Base-by-base conservation (phyloP, 2,113 vertebrate genomes). In the Sphaerodactylus townsendi region DNA sequence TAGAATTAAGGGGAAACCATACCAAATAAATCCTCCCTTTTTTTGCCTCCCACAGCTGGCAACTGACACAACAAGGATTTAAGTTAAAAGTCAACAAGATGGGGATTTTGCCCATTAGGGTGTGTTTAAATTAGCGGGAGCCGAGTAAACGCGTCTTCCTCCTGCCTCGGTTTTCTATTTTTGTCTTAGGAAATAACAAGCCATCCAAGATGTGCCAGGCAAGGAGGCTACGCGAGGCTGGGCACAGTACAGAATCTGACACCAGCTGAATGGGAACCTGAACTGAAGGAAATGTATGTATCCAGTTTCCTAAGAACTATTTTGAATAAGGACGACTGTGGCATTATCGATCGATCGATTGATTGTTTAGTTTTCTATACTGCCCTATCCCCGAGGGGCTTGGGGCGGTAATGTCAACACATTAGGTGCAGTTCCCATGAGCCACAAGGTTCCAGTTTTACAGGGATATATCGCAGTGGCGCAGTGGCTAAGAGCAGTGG, bases 1-100 rank as follows among this genome's bases (percentile, higher is more conserved):
- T 0, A 68, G 62, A 0, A 85, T 78, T 33, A 1, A 0, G 37
- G 2, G 5, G 1, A 35, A 72, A 81, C 1, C 0, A n/a, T 75
- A 41, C 1, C 62, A 85, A 87, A 5, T 37, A 15, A 68, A 84
- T 50, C 0, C 80, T 66, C 65, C 77, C 66, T 9, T 44, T 9
- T 44, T 9, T 44, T 44, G 44, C 86, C 48, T 77, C 17, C 68
- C 10, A 0, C 0, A 59, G 28, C 33, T 2, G 73, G 17, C 64
- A 39, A n/a, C 35, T 88, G 69, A 78, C 35, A 65, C 1, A 75
- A 7, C 5, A 33, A 1, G 19, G 2, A n/a, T 88, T 56, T 71
- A 33, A 0, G 2, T 30, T 56, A 74, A 50, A 88, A 82, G 3
- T 76, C 62, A 75, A 17, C 66, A 37, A 0, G 0, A 77, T 10